Evolutionary conservation across 1,140 invertebrate genomes (phyloP).

Genomic region (Drosophila melanogaster): Release_6_plus_ISO1_MT NT_037436.4:9232001-9232500

Average conservation of each 20-base stretch:
- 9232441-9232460: not conserved
- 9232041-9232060: slow-evolving; percentile 80
- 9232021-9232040: slow-evolving; percentile 26
- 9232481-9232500: slow-evolving; percentile 72
- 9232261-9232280: slow-evolving; percentile 51
- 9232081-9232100: slow-evolving; percentile 56
- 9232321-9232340: slow-evolving; percentile 5
- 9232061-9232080: slow-evolving; percentile 82
- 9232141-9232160: slow-evolving; percentile 18
- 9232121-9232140: slow-evolving; percentile 13
- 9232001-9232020: slow-evolving; percentile 29
- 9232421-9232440: slow-evolving; percentile 12
- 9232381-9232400: slow-evolving; percentile 71
- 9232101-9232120: slow-evolving; percentile 73
- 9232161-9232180: slow-evolving; percentile 17
- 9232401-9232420: slow-evolving; percentile 36
- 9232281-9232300: slow-evolving; percentile 47
- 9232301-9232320: slow-evolving; percentile 72
- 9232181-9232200: slow-evolving; percentile 51
- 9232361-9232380: slow-evolving; percentile 72
- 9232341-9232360: slow-evolving; percentile 53
- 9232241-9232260: slow-evolving; percentile 6
- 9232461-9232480: slow-evolving; percentile 35
- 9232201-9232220: slow-evolving; percentile 35
- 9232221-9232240: slow-evolving; percentile 41